Evolutionary conservation across 2,797 vertebrate genomes (phyloP).

Genomic region (Rhinophrynus dorsalis): DNA sequence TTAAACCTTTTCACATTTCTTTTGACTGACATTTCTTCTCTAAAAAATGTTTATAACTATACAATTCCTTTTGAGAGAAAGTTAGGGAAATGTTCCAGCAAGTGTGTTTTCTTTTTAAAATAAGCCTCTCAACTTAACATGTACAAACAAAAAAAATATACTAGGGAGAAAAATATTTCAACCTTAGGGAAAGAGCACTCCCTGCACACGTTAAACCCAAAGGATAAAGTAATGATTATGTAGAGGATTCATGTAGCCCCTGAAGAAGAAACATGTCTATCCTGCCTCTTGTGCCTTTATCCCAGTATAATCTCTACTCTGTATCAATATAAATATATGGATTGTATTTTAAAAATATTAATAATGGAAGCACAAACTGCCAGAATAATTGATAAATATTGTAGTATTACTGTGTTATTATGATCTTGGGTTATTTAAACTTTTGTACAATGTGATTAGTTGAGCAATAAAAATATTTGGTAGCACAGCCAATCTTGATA

Average conservation of each 20-base stretch:
- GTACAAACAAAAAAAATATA: background rate
- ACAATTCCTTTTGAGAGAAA: background rate
- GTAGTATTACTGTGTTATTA: too few species aligned
- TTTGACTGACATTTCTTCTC: too few species aligned
- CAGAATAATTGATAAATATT: too few species aligned
- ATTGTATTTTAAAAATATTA: too few species aligned
- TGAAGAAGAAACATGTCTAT: background rate
- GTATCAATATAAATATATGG: background rate
- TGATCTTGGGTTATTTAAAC: too few species aligned
- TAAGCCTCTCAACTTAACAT: background rate
- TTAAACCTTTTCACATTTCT: too few species aligned
- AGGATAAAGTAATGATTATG: background rate
- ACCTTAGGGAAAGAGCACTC: constrained; percentile 1
- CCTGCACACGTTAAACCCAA: background rate
- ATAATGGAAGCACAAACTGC: too few species aligned
- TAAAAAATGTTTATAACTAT: too few species aligned
- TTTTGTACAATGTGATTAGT: too few species aligned
- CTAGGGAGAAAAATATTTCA: background rate
- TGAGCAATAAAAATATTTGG: too few species aligned
- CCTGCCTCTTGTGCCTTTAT: background rate
- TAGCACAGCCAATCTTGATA: too few species aligned
- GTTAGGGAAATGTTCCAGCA: background rate
- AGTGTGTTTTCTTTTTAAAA: background rate
- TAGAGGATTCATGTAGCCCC: background rate
- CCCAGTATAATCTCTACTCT: background rate